Evolutionary conservation across 2,888 invertebrate genomes (phyloP).

Genomic region (Mesorhabditis sp.): DNA sequence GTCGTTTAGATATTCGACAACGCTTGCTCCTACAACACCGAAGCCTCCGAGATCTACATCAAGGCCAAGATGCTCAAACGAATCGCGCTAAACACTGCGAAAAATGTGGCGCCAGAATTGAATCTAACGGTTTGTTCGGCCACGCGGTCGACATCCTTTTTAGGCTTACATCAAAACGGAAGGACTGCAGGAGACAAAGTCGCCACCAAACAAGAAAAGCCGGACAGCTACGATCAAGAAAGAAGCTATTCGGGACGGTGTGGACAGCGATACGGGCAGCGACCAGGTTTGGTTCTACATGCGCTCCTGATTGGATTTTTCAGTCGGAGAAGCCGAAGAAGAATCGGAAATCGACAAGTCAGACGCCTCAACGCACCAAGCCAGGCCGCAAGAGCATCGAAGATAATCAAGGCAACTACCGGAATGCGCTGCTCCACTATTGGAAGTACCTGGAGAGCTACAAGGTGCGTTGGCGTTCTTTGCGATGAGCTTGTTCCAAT

Average conservation of each 20-base stretch:
- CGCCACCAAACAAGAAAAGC: no score
- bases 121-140: slow-evolving; percentile 18
- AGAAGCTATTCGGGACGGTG: no score
- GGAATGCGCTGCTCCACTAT: slow-evolving; percentile 68
- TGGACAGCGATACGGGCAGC: no score
- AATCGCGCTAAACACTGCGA: slow-evolving; percentile 35
- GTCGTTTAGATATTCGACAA: slow-evolving; percentile 79
- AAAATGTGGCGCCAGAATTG: slow-evolving; percentile 30
- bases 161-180: no score
- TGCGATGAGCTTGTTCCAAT: neutral
- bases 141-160: no score
- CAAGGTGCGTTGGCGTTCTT: slow-evolving; percentile 52
- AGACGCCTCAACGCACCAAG: slow-evolving; percentile 21
- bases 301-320: no score
- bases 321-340: no score
- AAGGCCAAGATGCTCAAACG: slow-evolving; percentile 73
- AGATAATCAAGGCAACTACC: slow-evolving; percentile 45
- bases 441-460: slow-evolving; percentile 67
- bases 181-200: no score
- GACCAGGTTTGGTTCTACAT: no score
- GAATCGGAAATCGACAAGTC: slow-evolving; percentile 28
- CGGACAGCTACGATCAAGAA: no score
- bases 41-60: slow-evolving; percentile 77
- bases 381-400: slow-evolving; percentile 48
- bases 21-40: slow-evolving; percentile 82